Evolutionary conservation across 2,113 vertebrate genomes (phyloP).

Genomic region (Rallus limicola): DNA sequence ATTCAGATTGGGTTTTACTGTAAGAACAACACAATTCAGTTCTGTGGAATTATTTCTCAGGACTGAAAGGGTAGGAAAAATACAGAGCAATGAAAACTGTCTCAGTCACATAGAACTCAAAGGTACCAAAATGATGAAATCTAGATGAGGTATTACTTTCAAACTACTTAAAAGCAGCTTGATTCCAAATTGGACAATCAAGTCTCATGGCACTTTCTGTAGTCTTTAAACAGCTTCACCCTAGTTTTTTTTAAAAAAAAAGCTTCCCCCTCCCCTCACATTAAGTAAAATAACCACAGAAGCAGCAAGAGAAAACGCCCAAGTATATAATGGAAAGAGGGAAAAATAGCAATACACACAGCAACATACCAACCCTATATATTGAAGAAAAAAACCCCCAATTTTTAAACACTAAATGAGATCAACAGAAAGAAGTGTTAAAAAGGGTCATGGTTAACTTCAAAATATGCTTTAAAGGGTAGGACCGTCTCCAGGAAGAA

Average conservation of each 20-base stretch:
- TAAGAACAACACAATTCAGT: not conserved
- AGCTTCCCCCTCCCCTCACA: not conserved
- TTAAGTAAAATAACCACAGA: not conserved
- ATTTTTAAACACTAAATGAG: not conserved
- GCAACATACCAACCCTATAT: not conserved
- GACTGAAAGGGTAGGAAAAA: not conserved
- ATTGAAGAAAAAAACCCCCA: not conserved
- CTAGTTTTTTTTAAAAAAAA: not conserved
- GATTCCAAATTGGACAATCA: not conserved
- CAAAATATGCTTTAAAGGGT: not conserved
- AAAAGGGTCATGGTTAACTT: not conserved
- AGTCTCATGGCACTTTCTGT: not conserved
- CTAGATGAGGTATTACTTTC: not conserved
- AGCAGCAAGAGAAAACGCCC: not conserved
- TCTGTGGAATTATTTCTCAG: not conserved
- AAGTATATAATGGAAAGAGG: not conserved
- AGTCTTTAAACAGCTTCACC: not conserved
- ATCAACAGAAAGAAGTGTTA: slow-evolving; percentile 15
- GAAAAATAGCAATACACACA: not conserved
- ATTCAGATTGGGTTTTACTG: not conserved
- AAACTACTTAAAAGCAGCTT: not conserved
- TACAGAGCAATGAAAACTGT: not conserved
- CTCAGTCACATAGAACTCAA: not conserved
- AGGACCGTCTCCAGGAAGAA: slow-evolving; percentile 18
- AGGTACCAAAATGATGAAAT: not conserved